A percentile compares a stretch with the other conserved stretches of the same genome.
phyloP scores from a whole-genome alignment of 2,113 vertebrate species.

The Phoenicopterus ruber region DNA sequence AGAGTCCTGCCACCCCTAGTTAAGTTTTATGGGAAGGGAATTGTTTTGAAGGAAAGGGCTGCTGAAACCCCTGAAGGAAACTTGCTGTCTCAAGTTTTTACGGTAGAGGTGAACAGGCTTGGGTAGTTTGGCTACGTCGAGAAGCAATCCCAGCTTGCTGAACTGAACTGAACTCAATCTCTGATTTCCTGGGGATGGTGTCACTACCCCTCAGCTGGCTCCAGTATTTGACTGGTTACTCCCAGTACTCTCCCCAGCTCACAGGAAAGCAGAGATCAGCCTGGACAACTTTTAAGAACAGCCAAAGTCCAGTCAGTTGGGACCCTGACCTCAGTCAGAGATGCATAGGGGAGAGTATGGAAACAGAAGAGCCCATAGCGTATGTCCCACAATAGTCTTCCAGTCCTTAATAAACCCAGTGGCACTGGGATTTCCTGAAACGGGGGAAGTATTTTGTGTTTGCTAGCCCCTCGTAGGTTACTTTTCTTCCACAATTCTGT shows the following conservation, averaged over 20 bases:
- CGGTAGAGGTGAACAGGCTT: not conserved
- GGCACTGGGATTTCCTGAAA: not conserved
- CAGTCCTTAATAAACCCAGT: not conserved
- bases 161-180: not conserved
- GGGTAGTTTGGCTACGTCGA: not conserved
- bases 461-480: not conserved
- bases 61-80: not conserved
- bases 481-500: not conserved
- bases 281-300: not conserved
- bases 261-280: not conserved
- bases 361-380: not conserved
- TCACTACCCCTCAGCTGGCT: not conserved
- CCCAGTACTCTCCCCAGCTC: not conserved
- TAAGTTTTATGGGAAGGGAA: not conserved
- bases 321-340: not conserved
- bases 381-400: not conserved
- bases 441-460: not conserved
- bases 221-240: not conserved
- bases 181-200: not conserved
- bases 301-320: not conserved
- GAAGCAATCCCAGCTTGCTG: not conserved
- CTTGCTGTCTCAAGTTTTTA: not conserved
- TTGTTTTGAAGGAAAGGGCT: not conserved
- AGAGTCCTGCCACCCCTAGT: not conserved
- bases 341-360: not conserved